These are phyloP conservation scores for Rotaria socialis DNA, from an alignment of 2,888 invertebrate species.

Conservation along the genomic window DNA sequence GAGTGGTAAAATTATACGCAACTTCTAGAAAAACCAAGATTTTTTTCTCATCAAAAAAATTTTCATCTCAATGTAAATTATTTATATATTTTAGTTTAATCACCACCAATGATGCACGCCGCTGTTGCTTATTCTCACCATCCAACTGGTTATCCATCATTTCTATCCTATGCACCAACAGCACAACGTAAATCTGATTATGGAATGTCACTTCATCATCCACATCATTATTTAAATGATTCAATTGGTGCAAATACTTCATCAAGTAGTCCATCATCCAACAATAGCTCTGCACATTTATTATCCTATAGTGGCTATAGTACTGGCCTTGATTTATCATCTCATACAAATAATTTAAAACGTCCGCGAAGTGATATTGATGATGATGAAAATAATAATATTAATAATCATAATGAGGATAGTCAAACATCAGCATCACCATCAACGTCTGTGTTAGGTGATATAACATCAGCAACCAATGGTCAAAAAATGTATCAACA, in stretches of 20 bases:
- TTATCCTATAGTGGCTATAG: no score
- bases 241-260: constrained; percentile 20
- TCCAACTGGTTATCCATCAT: no score
- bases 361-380: no score
- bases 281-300: background rate
- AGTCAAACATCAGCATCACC: constrained; percentile 1
- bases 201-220: constrained; percentile 26
- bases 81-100: no score
- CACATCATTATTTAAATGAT: constrained; percentile 29
- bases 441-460: background rate
- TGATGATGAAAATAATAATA: no score
- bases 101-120: no score
- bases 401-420: no score
- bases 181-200: constrained; percentile 14
- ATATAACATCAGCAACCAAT: background rate
- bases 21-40: background rate
- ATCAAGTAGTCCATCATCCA: background rate
- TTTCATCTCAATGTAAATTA: background rate
- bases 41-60: background rate
- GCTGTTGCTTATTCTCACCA: no score
- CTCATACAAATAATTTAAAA: no score
- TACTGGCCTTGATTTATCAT: no score
- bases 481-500: background rate
- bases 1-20: background rate
- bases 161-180: background rate